Evolutionary conservation across 2,888 invertebrate genomes (phyloP), one percentile per base, ranked within the genome.

Genomic region (Eupithecia dodoneata): DNA sequence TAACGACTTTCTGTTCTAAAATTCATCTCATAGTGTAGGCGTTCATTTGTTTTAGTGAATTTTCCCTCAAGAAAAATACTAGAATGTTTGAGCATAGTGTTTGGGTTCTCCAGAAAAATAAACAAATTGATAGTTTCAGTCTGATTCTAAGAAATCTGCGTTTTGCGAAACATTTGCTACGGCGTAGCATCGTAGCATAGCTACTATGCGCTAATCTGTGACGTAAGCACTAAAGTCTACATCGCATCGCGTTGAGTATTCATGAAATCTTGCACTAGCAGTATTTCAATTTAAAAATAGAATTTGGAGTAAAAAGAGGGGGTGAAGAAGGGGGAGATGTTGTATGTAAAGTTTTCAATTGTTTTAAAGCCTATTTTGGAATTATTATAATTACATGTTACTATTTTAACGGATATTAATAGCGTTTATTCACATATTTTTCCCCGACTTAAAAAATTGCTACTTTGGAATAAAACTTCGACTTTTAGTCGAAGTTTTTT

Each of bases 121-220:
- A 69, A 45, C 67, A 42, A 44, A 67, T 44, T 67, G 67, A 42
- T 10, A 47, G 47, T 45, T 10, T 18, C 47, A 30, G 9, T 45
- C 30, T 30, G 18, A 3, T 47, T 70, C 66, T 66, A 18, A 44
- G 42, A 45, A 66, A 41, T 42, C 67, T 67, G 6, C 44, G n/a
- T 70, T 70, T 45, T 45, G 45, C 69, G 73, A 49, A 74, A 45
- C 45, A 65, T 76, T 47, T 65, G 78, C 78, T 76, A 78, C 75
- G 75, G 67, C 79, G 79, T 79, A 79, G 79, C 79, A 13, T 18
- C 76, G 76, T 79, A 76, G 78, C 74, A 72, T 5, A 15, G 3
- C 18, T 42, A 74, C 76, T 76, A 65, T 79, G 63, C 4, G 7
- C n/a, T 72, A 55, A 71, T 70, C 78, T 76, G 76, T 79, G 76